phyloP scores from a whole-genome alignment of 2,888 invertebrate species.

The Cryptosula pallasiana region DNA sequence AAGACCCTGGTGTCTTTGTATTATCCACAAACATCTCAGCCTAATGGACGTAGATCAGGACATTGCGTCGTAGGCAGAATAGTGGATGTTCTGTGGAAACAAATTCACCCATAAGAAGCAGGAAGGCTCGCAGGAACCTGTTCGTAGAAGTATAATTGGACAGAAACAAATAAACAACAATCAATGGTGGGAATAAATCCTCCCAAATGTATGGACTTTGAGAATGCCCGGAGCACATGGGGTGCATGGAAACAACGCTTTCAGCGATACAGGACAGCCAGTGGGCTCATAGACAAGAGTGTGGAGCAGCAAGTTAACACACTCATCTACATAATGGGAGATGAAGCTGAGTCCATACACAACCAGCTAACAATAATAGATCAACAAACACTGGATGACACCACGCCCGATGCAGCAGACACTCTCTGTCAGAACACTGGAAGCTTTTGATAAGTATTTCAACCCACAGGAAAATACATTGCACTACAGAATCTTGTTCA shows the following conservation, averaged over 20 bases:
- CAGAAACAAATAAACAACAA: not conserved
- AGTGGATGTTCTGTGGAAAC: not conserved
- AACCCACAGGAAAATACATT: conserved; percentile 8
- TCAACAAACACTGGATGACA: not conserved
- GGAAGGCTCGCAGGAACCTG: not conserved
- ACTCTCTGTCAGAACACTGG: conserved; percentile 9
- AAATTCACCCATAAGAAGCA: not conserved
- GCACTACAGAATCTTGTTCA: not conserved
- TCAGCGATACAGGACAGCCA: not conserved
- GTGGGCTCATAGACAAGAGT: not conserved
- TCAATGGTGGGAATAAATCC: not conserved
- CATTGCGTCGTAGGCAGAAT: not conserved
- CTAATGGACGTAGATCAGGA: too few species aligned
- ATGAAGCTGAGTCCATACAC: not conserved
- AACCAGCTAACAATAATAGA: conserved; percentile 7
- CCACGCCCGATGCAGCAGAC: not conserved
- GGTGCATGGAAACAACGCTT: conserved; percentile 14
- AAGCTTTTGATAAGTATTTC: conserved; percentile 4
- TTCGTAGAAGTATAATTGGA: not conserved
- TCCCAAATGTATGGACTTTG: conserved; percentile 1
- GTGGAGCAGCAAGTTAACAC: not conserved
- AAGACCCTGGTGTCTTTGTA: too few species aligned
- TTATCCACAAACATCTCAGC: too few species aligned
- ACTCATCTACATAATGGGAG: not conserved
- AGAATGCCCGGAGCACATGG: not conserved